Evolutionary conservation across 2,888 invertebrate species (phyloP).

Genomic region (Tetramorium bicarinatum): DNA sequence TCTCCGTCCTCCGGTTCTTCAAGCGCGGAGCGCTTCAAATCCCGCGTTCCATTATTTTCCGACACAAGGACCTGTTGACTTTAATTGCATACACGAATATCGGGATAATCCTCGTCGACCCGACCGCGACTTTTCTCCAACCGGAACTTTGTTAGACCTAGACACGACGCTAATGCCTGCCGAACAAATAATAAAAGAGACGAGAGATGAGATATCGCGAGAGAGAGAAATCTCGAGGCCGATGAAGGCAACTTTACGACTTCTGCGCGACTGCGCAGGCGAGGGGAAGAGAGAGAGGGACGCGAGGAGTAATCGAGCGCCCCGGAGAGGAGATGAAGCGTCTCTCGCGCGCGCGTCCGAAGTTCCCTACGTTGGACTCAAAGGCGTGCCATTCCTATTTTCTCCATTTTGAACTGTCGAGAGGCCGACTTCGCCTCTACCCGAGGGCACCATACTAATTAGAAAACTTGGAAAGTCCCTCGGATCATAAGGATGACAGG

Average conservation of each 20-base stretch:
- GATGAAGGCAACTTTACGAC: conserved; percentile 73
- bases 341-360: conserved; percentile 37
- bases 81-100: conserved; percentile 69
- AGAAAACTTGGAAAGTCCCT: conserved; percentile 78
- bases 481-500: conserved; percentile 65
- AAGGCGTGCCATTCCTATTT: conserved; percentile 72
- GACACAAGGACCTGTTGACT: conserved; percentile 71
- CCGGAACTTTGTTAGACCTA: conserved; percentile 35
- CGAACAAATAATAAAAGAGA: conserved; percentile 65
- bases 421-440: conserved; percentile 71
- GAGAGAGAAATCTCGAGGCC: conserved; percentile 63
- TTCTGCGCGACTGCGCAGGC: conserved; percentile 41
- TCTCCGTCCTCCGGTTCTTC: conserved; percentile 29
- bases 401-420: conserved; percentile 73
- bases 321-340: conserved; percentile 21
- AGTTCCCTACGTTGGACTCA: conserved; percentile 69
- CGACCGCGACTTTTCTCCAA: conserved; percentile 42
- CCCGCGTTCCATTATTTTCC: conserved; percentile 65
- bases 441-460: conserved; percentile 79
- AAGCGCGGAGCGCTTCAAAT: conserved; percentile 23
- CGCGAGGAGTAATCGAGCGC: background rate
- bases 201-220: conserved; percentile 50
- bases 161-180: conserved; percentile 51
- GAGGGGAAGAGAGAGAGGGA: conserved; percentile 30
- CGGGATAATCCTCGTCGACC: conserved; percentile 61